Base-by-base conservation (phyloP, 2,888 invertebrate genomes). In the Andrena marginata region DNA sequence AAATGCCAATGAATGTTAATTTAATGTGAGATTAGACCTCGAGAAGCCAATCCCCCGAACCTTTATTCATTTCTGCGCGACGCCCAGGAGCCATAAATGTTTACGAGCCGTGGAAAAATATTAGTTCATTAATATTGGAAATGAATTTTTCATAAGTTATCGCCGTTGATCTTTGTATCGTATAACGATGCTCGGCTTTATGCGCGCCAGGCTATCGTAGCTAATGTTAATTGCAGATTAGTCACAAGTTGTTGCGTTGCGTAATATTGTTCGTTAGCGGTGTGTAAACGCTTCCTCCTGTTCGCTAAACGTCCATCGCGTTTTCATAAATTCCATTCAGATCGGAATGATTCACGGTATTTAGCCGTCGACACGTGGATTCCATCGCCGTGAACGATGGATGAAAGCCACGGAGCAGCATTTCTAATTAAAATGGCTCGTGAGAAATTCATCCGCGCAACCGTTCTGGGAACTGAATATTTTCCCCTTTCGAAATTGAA, bases 401-500 rank as follows among this genome's bases (percentile, higher is more conserved):
- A 3, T 20, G 23, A 64, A 59, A 67, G 13, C 20, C 54, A 3
- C 8, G 1, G 7, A 48, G 33, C 1, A 42, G 42, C n/a, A 10
- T 68, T 42, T 26, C 33, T 23, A 54, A 31, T 75, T 75, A 1
- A 20, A 69, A 75, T 35, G 23, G 31, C 16, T 56, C 2, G 6
- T n/a, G 1, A 0, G 16, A n/a, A 59, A 49, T 20, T 16, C 13
- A 56, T 26, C 16, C 26, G 13, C 35, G 29, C 26, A 26, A 65
- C 8, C 13, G 13, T 78, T 70, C 78, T 8, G 29, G 35, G 69
- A 78, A 79, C 49, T 20, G 31, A 4, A 33, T 16, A 20, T 29
- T 48, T 69, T 49, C 26, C 49, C 35, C 31, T 64, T 59, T 78
- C 78, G 79, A 79, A 77, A 79, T 0, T 0, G n/a, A 70, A 16